These are phyloP conservation scores for Drosophila hamatofila DNA, from an alignment of 2,888 invertebrate species.

Conservation along the genomic window DNA sequence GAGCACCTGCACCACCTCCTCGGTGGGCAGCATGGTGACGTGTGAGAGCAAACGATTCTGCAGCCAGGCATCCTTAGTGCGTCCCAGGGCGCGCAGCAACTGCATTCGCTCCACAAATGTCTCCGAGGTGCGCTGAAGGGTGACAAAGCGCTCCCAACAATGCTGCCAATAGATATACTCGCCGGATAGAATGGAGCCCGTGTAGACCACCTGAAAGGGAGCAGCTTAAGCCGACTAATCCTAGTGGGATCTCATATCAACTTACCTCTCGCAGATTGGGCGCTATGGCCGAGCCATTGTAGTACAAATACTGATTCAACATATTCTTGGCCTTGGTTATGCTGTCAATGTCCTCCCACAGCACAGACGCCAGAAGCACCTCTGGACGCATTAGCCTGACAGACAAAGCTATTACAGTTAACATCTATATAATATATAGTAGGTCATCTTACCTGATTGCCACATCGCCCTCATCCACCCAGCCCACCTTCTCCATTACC, in stretches of 20 bases:
- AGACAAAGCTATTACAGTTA: neutral
- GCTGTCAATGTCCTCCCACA: constrained; percentile 85
- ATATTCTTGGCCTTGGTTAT: constrained; percentile 84
- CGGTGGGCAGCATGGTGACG: constrained; percentile 85
- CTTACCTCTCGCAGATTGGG: constrained; percentile 85
- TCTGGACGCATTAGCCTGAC: constrained; percentile 84
- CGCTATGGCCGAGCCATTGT: constrained; percentile 82
- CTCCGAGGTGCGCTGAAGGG: constrained; percentile 83
- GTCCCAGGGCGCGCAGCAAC: constrained; percentile 84
- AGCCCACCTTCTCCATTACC: constrained; percentile 83
- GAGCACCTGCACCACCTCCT: constrained; percentile 85
- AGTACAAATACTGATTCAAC: constrained; percentile 83
- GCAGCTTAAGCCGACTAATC: rapidly evolving
- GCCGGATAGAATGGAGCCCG: constrained; percentile 85
- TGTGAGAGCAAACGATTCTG: constrained; percentile 85
- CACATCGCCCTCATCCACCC: constrained; percentile 83
- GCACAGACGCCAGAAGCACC: constrained; percentile 83
- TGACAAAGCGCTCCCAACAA: constrained; percentile 85
- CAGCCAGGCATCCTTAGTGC: constrained; percentile 85
- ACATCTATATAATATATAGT: neutral
- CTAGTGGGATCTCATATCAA: neutral
- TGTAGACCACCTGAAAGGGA: constrained; percentile 83
- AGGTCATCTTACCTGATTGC: constrained; percentile 78
- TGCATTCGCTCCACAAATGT: constrained; percentile 85
- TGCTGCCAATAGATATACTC: constrained; percentile 85